Conservation (phyloP, 2,113 vertebrate genomes). For the Cettia cetti region DNA sequence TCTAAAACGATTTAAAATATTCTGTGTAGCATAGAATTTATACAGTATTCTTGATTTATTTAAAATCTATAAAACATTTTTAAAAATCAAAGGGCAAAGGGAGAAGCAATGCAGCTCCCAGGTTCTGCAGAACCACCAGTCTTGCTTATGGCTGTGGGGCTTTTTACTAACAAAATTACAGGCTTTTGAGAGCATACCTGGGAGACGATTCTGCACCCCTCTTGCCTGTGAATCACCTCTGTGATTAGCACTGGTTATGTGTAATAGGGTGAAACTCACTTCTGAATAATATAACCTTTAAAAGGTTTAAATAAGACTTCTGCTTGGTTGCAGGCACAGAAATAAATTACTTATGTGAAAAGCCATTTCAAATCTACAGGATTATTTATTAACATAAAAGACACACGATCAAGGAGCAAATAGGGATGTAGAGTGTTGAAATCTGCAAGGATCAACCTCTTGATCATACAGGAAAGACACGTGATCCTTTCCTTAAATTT, state of each 20-base stretch:
- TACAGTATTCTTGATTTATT: conserved; percentile 43
- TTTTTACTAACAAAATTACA: not conserved
- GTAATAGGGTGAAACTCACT: not conserved
- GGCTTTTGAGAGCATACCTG: not conserved
- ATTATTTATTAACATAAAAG: not conserved
- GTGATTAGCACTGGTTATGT: not conserved
- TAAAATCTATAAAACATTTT: conserved; percentile 30
- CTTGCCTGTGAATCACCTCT: not conserved
- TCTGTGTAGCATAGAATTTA: conserved; percentile 21
- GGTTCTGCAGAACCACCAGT: not conserved
- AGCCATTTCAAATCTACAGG: not conserved
- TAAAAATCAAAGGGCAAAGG: conserved; percentile 9
- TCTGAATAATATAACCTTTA: not conserved
- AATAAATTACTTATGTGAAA: not conserved
- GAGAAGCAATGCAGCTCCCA: not conserved
- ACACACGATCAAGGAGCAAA: not conserved
- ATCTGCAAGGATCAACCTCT: not conserved
- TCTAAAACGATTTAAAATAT: conserved; percentile 34
- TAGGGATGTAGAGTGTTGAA: not conserved
- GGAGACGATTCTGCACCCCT: not conserved
- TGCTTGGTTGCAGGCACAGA: not conserved
- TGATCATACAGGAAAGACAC: not conserved
- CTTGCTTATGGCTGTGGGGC: not conserved
- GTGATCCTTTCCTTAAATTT: not conserved
- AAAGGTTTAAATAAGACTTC: not conserved